Base-by-base conservation (phyloP, 2,113 vertebrate genomes). In the Hoplias malabaricus region DNA sequence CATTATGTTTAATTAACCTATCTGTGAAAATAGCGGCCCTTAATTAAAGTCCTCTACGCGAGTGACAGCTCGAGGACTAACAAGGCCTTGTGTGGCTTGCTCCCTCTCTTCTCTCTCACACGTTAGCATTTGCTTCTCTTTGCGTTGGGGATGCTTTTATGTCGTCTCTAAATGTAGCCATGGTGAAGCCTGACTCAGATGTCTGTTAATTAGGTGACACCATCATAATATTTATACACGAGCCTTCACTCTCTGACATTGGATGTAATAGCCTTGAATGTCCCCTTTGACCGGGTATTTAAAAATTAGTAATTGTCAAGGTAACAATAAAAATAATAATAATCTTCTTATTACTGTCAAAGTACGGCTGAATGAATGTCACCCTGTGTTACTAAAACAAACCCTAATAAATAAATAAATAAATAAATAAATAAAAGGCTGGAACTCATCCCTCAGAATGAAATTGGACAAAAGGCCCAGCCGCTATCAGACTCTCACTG, bases 1-100 rank as follows among this genome's bases (percentile, higher is more conserved):
- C 65, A 70, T 83, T 83, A 80, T 40, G 54, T 75, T 62, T 61
- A 66, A 80, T 80, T 78, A 80, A 83, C 78, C 75, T 75, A 61
- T 74, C 79, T 80, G 71, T 67, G 75, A 81, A 80, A 77, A 78
- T 53, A 31, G 62, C 73, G 43, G 69, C 25, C 43, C 46, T 48
- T 76, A 80, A 83, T 73, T 80, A 63, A 23, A 83, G 43, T 9
- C 14, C 67, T 69, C 27, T 25, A 13, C 25, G 65, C 38, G 38
- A 34, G 59, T 54, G 73, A 77, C 54, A 43, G 69, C 33, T 12
- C n/a, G n/a, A 69, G 65, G 75, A 74, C 57, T 59, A 54, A 33
- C 27, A 8, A 6, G 14, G 8, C 8, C 59, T 73, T 46, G 21
- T 42, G 85, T 57, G 34, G 27, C 61, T 38, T 61, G 69, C 21